Evolutionary conservation across 2,888 invertebrate genomes (phyloP).

Genomic region (Halictus ligatus): DNA sequence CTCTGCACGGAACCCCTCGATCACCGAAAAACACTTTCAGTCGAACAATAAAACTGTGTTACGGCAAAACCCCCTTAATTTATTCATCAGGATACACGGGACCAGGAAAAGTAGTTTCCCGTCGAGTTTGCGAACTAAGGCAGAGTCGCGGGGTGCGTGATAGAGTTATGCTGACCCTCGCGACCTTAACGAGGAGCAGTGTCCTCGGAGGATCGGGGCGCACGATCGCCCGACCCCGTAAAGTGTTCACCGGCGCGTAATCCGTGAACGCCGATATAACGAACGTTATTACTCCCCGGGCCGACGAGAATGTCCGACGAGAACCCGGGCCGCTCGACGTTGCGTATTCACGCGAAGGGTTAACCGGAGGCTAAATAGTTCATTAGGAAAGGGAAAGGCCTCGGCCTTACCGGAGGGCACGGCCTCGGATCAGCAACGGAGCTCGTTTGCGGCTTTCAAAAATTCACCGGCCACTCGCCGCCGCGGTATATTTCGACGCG

Average conservation of each 20-base stretch:
- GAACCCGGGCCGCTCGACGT: conserved; percentile 35
- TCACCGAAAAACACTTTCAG: neutral
- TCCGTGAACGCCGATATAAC: conserved; percentile 28
- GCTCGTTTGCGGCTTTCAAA: conserved; percentile 53
- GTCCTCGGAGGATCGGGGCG: neutral
- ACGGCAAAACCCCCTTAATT: neutral
- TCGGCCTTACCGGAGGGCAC: neutral
- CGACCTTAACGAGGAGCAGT: neutral
- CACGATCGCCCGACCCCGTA: neutral
- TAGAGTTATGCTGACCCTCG: neutral
- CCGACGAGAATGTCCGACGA: conserved; percentile 15
- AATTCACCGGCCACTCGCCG: conserved; percentile 42
- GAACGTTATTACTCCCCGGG: conserved; percentile 18
- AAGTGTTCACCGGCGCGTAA: conserved; percentile 12
- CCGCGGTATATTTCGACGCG: conserved; percentile 24
- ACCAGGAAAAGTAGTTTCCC: neutral
- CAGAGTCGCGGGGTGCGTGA: neutral
- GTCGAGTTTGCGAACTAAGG: neutral
- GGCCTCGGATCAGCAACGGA: conserved; percentile 39
- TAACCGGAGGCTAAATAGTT: conserved; percentile 48
- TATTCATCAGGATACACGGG: neutral
- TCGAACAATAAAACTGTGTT: neutral
- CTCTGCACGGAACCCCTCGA: neutral
- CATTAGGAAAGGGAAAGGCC: conserved; percentile 29
- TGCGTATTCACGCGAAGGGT: conserved; percentile 28